A percentile compares a stretch with the other conserved stretches of the same genome.
These are phyloP conservation scores for Phalangium opilio DNA, from an alignment of 2,888 invertebrate species.

Conservation along the genomic window DNA sequence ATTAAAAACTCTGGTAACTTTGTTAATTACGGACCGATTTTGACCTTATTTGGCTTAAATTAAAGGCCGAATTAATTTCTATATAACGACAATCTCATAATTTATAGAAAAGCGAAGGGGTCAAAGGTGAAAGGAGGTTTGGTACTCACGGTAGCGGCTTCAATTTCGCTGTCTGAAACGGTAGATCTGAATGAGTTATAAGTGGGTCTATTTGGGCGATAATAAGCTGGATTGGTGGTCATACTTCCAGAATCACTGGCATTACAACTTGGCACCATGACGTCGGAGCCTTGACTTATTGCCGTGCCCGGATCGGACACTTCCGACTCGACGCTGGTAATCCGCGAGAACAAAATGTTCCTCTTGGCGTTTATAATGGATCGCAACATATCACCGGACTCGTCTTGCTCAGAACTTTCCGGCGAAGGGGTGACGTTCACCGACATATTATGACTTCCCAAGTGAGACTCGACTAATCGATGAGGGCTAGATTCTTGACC, in stretches of 20 bases:
- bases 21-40: no score
- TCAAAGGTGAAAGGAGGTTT: no score
- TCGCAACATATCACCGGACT: conserved; percentile 76
- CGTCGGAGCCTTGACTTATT: conserved; percentile 24
- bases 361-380: conserved; percentile 87
- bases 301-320: conserved; percentile 44
- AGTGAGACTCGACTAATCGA: no score
- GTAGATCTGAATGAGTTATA: conserved; percentile 59
- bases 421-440: conserved; percentile 15
- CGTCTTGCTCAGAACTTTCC: conserved; percentile 20
- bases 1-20: no score
- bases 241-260: conserved; percentile 54
- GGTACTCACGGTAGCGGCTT: conserved; percentile 33
- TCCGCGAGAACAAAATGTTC: conserved; percentile 64
- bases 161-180: conserved; percentile 85
- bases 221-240: conserved; percentile 56
- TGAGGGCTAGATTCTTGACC: no score
- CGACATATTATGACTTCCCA: not conserved
- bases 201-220: conserved; percentile 51
- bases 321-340: conserved; percentile 79
- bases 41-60: conserved; percentile 9
- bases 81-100: no score
- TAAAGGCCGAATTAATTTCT: no score
- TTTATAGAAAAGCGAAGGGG: no score
- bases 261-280: conserved; percentile 22